Conservation (phyloP, 1,140 invertebrate species). For the Caenorhabditis elegans region DNA sequence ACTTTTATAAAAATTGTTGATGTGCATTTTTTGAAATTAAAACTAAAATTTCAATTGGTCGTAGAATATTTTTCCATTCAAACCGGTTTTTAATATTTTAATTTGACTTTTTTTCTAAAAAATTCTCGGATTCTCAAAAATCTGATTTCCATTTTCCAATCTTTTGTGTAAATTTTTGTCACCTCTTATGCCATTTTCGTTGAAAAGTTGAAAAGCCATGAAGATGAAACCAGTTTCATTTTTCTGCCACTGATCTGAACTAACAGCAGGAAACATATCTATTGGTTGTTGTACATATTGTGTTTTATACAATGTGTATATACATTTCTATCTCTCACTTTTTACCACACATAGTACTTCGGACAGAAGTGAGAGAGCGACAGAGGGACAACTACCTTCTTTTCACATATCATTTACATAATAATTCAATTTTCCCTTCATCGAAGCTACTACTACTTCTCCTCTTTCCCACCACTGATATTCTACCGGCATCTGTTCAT, state of each 20-base stretch:
- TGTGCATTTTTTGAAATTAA: too few relatives aligned
- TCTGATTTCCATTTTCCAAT: not conserved
- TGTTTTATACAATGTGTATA: conserved; percentile 17
- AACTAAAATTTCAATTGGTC: too few relatives aligned
- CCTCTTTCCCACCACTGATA: not conserved
- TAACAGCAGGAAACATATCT: not conserved
- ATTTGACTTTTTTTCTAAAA: too few relatives aligned
- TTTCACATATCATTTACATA: conserved; percentile 33
- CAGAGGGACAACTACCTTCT: not conserved
- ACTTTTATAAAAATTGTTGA: too few relatives aligned
- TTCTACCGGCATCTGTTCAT: conserved; percentile 19
- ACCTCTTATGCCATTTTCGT: too few relatives aligned
- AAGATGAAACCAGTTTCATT: not conserved
- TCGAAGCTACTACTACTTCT: not conserved
- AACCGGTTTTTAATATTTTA: too few relatives aligned
- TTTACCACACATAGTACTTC: not conserved
- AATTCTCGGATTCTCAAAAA: too few relatives aligned
- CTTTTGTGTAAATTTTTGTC: too few relatives aligned
- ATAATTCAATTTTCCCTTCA: conserved; percentile 1
- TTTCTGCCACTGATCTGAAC: conserved; percentile 4
- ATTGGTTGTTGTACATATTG: conserved; percentile 23
- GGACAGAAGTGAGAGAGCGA: not conserved
- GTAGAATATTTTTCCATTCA: too few relatives aligned
- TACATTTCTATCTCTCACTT: not conserved
- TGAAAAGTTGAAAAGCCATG: not conserved